phyloP scores from a whole-genome alignment of 2,113 vertebrate genomes.

The Dicaeum eximium region DNA sequence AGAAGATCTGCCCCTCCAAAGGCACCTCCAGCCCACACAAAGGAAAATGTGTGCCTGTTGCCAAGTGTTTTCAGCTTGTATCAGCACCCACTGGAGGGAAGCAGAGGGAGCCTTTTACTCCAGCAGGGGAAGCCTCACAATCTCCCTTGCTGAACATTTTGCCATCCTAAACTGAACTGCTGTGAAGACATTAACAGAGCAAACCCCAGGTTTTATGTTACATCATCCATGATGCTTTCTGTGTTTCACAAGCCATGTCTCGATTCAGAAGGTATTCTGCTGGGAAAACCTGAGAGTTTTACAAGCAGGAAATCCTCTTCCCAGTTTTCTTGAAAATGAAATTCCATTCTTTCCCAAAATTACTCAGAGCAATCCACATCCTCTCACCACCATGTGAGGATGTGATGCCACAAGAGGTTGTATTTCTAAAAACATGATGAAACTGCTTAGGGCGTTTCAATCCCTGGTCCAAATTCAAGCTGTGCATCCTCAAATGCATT shows the following conservation, averaged over 20 bases:
- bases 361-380: conserved; percentile 32
- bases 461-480: background rate
- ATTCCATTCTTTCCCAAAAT: background rate
- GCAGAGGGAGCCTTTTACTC: background rate
- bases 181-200: background rate
- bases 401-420: background rate
- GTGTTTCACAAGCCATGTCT: background rate
- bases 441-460: background rate
- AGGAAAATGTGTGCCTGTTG: background rate
- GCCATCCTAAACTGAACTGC: background rate
- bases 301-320: background rate
- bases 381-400: background rate
- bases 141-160: background rate
- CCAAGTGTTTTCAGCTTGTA: background rate
- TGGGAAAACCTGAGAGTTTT: background rate
- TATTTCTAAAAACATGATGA: background rate
- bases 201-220: background rate
- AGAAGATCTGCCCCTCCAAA: background rate
- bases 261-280: background rate
- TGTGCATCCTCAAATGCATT: background rate
- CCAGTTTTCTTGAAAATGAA: background rate
- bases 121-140: background rate
- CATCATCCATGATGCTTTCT: background rate
- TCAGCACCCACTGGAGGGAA: background rate
- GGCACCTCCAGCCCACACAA: background rate